A percentile compares a stretch with the other conserved stretches of the same genome.
Evolutionary conservation across 2,113 vertebrate species (phyloP).

Genomic region (Chlorodrepanis virens): DNA sequence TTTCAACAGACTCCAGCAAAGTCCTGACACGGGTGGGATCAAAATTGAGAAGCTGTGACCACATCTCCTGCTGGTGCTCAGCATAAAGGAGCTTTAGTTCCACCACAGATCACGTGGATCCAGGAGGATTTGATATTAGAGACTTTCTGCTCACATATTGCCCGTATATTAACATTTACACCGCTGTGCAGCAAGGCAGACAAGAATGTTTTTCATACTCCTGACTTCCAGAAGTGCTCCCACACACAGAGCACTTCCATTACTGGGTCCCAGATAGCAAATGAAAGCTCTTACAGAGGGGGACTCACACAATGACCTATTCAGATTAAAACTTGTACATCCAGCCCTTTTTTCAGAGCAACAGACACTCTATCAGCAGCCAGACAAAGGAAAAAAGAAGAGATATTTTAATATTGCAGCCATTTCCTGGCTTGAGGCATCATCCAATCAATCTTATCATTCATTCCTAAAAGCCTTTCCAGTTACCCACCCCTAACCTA

Average conservation of each 20-base stretch:
- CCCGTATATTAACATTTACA: not conserved
- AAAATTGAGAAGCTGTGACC: not conserved
- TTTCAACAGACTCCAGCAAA: not conserved
- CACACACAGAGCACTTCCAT: not conserved
- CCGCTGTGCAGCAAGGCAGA: not conserved
- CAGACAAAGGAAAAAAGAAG: not conserved
- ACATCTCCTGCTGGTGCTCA: not conserved
- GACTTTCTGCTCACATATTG: not conserved
- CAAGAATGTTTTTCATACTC: slow-evolving; percentile 8
- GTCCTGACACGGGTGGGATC: not conserved
- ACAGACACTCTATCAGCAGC: not conserved
- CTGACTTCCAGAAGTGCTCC: not conserved
- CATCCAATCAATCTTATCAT: not conserved
- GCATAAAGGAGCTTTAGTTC: not conserved
- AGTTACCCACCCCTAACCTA: not conserved
- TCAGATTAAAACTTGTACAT: not conserved
- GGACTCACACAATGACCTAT: not conserved
- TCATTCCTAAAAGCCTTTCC: not conserved
- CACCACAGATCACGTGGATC: accelerated
- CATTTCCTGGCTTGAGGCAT: not conserved
- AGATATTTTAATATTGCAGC: not conserved
- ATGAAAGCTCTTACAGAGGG: slow-evolving; percentile 5
- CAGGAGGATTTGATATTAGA: not conserved
- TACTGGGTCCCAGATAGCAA: not conserved
- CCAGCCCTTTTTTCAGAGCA: not conserved